Conservation (phyloP, 2,797 vertebrate species). For the Fistularia commersonii region DNA sequence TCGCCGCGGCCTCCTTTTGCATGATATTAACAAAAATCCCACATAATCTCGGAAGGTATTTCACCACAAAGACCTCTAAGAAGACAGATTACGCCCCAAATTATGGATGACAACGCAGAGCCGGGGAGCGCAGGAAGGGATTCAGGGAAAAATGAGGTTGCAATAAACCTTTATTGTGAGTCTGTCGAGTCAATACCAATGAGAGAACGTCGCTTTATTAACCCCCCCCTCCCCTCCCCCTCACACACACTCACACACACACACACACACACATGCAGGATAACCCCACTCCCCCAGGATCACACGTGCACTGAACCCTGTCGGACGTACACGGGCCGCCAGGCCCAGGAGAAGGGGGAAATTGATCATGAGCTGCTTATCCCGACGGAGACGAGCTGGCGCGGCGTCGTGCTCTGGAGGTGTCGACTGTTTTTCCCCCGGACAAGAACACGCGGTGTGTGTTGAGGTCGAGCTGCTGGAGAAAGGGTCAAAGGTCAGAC, state of each 20-base stretch:
- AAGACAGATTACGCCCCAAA: constrained; percentile 52
- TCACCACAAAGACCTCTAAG: constrained; percentile 62
- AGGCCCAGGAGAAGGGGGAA: constrained; percentile 40
- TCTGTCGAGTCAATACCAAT: constrained; percentile 8
- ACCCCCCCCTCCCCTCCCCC: no score
- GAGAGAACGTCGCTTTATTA: background rate
- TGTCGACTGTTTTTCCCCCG: no score
- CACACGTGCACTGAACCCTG: constrained; percentile 59
- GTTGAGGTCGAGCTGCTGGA: no score
- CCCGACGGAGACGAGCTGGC: no score
- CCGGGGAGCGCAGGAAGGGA: constrained; percentile 63
- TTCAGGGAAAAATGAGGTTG: constrained; percentile 12
- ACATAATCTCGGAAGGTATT: constrained; percentile 57
- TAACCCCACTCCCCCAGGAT: constrained; percentile 32
- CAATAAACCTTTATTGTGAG: no score
- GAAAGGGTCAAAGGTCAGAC: no score
- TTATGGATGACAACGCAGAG: constrained; percentile 83
- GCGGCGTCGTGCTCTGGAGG: no score
- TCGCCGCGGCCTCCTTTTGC: constrained; percentile 34
- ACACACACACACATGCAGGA: constrained; percentile 4
- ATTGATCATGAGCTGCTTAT: no score
- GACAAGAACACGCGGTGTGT: no score
- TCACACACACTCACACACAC: no score
- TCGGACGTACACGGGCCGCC: constrained; percentile 54
- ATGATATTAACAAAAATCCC: constrained; percentile 36